Base-by-base conservation (phyloP, 2,888 invertebrate genomes). In the Stictocephala bisonia region DNA sequence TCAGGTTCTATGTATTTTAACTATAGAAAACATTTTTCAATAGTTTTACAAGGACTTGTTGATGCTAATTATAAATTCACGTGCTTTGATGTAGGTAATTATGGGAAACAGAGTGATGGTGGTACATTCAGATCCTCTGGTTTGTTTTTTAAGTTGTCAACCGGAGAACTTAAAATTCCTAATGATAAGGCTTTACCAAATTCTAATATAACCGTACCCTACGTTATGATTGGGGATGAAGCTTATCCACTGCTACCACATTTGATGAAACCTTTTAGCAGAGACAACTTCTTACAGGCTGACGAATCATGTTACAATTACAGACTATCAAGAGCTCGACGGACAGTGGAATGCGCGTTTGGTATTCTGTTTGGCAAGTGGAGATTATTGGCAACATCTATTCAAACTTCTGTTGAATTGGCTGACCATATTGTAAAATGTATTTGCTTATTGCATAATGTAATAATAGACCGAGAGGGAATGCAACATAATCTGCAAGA, bases 71-170 rank as follows among this genome's bases (percentile, higher is more conserved):
- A 73, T 11, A 75, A 53, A 66, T 75, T 73, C 27, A 24, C 26
- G n/a, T 26, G 11, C 20, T 9, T 72, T 67, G 40, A 72, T 35
- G 79, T 80, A n/a, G 78, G 80, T 35, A 79, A 74, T 11, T 80
- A 78, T 66, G 80, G 80, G 9, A 80, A 78, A 75, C 78, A 79
- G 69, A 79, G 80, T 56, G 80, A 80, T 72, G 78, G 79, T 15
- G 79, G 79, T 51, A 80, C 77, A n/a, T 71, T 71, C 26, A 13
- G 31, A 7, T 58, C 69, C 15, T 69, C 69, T 58, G 27, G 15
- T 64, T 64, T 58, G 56, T 67, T 51, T 18, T 9, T 44, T n/a
- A n/a, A 44, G 4, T 15, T 67, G 11, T 35, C 24, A 41, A 41
- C 40, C 22, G 13, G 27, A 66, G 44, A 27, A 44, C 15, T 44